A percentile compares a stretch with the other conserved stretches of the same genome.
These are phyloP conservation scores for Napeogenes inachia DNA, from an alignment of 2,888 invertebrate genomes.

Conservation along the genomic window DNA sequence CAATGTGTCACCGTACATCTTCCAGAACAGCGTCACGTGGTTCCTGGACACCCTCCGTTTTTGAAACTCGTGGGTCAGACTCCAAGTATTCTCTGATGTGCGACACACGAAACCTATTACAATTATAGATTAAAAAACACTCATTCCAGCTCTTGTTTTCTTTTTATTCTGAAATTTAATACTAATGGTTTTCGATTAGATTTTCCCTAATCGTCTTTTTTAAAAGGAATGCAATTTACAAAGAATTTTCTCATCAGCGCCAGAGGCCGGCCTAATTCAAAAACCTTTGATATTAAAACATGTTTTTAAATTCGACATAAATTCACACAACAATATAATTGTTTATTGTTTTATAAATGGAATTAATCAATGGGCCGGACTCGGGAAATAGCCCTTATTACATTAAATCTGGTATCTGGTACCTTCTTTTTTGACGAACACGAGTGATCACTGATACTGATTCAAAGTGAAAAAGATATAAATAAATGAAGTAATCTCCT, in stretches of 20 bases:
- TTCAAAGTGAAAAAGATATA: too few relatives aligned
- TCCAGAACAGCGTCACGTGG: slow-evolving; percentile 59
- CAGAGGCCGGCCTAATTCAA: background rate
- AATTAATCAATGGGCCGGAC: too few relatives aligned
- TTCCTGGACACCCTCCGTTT: slow-evolving; percentile 36
- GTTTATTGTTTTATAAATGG: background rate
- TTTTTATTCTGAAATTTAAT: too few relatives aligned
- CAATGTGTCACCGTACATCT: slow-evolving; percentile 50
- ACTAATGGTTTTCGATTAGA: too few relatives aligned
- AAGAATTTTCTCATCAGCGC: slow-evolving; percentile 3
- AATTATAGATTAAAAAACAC: background rate
- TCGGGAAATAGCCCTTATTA: too few relatives aligned
- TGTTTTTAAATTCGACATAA: background rate
- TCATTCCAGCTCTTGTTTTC: background rate
- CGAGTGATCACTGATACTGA: too few relatives aligned
- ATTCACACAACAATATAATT: background rate
- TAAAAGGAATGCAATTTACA: slow-evolving; percentile 4
- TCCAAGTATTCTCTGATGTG: slow-evolving; percentile 39
- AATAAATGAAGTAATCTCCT: too few relatives aligned
- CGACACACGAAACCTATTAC: slow-evolving; percentile 44
- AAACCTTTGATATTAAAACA: background rate
- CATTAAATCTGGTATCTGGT: too few relatives aligned
- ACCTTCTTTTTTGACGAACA: too few relatives aligned
- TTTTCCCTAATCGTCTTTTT: too few relatives aligned
- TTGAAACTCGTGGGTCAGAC: slow-evolving; percentile 36